phyloP scores from a whole-genome alignment of 2,797 vertebrate genomes.

The Sebastes taczanowskii region DNA sequence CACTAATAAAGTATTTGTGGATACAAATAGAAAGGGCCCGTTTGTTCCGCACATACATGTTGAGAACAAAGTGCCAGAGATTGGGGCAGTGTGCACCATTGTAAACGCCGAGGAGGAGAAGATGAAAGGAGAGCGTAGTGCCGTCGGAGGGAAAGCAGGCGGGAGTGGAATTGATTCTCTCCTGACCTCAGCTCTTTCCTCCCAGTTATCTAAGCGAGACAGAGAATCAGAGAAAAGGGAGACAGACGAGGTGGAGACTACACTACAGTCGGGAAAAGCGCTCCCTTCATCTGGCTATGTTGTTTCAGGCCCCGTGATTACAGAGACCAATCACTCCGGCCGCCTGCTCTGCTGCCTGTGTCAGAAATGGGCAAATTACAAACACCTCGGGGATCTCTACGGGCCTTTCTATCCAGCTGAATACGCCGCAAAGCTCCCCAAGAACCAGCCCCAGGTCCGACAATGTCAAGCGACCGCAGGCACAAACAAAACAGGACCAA shows the following conservation, averaged over 20 bases:
- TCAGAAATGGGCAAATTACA: slow-evolving; percentile 99
- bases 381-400: slow-evolving; percentile 97
- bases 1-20: slow-evolving; percentile 79
- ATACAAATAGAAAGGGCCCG: slow-evolving; percentile 87
- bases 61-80: slow-evolving; percentile 93
- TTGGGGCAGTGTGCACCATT: slow-evolving; percentile 95
- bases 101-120: slow-evolving; percentile 97
- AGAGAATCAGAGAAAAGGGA: slow-evolving; percentile 80
- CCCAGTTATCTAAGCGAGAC: slow-evolving; percentile 80
- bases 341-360: slow-evolving; percentile 97
- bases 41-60: slow-evolving; percentile 97
- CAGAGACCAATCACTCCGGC: slow-evolving; percentile 91
- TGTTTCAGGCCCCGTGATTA: slow-evolving; percentile 92
- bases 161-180: slow-evolving; percentile 70
- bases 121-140: slow-evolving; percentile 87
- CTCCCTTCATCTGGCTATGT: slow-evolving; percentile 93
- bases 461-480: slow-evolving; percentile 73
- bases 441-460: slow-evolving; percentile 90
- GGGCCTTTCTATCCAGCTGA: slow-evolving; percentile 98
- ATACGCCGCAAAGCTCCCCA: slow-evolving; percentile 93
- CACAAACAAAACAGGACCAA: slow-evolving; percentile 71
- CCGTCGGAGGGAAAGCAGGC: slow-evolving; percentile 70
- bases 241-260: slow-evolving; percentile 75
- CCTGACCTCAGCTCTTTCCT: slow-evolving; percentile 69
- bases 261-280: slow-evolving; percentile 90